A percentile compares a stretch with the other conserved stretches of the same genome.
Conservation (phyloP, 2,113 vertebrate genomes). For the Dolichallabes microphthalmus region DNA sequence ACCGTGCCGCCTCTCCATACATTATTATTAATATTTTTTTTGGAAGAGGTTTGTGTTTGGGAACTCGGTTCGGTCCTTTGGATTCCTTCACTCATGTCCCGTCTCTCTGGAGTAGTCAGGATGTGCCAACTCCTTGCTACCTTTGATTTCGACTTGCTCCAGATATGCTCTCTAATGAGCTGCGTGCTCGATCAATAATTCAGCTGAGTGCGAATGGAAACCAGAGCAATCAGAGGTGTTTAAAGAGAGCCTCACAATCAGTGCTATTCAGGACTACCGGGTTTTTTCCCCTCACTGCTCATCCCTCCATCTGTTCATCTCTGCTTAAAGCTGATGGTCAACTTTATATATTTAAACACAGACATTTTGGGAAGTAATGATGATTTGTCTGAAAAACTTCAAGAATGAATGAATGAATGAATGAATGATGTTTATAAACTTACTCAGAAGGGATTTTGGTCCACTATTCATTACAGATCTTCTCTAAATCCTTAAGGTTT, state of each 20-base stretch:
- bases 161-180: constrained; percentile 80
- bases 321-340: too few species aligned
- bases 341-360: too few species aligned
- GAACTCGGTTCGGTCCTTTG: neutral
- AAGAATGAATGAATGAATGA: too few species aligned
- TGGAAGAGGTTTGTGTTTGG: constrained; percentile 33
- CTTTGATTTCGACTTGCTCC: constrained; percentile 77
- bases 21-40: neutral
- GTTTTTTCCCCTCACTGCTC: neutral
- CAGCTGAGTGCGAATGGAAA: constrained; percentile 72
- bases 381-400: too few species aligned
- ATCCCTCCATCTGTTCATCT: too few species aligned
- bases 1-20: too few species aligned
- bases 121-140: constrained; percentile 75
- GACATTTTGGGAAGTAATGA: too few species aligned
- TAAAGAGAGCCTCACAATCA: constrained; percentile 77
- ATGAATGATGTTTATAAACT: too few species aligned
- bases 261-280: constrained; percentile 58
- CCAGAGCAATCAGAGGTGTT: constrained; percentile 65
- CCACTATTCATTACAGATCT: too few species aligned
- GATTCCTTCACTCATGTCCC: neutral
- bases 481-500: too few species aligned
- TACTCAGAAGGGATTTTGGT: too few species aligned
- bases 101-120: constrained; percentile 52
- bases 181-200: constrained; percentile 85